Evolutionary conservation across 1,140 invertebrate species (phyloP).

Genomic region (Oreohelix idahoensis): DNA sequence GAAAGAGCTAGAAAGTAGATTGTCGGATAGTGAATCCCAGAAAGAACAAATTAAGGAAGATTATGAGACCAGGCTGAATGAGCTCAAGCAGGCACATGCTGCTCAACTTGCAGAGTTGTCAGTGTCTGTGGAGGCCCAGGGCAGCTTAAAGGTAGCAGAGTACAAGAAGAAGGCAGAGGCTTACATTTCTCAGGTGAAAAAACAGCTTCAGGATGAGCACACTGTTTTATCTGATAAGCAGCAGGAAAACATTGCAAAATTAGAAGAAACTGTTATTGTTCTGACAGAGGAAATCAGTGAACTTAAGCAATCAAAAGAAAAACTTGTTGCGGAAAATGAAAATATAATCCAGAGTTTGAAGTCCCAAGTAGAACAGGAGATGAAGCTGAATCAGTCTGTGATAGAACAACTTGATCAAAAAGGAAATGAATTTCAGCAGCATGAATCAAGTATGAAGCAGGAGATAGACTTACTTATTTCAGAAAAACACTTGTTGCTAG

Average conservation of each 20-base stretch:
- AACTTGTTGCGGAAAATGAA: conserved; percentile 17
- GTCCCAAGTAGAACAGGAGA: conserved; percentile 41
- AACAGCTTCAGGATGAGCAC: conserved; percentile 61
- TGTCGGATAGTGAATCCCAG: neutral
- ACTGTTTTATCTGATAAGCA: conserved; percentile 52
- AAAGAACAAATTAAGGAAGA: conserved; percentile 25
- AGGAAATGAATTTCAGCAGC: neutral
- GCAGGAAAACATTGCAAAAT: conserved; percentile 50
- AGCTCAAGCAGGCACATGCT: conserved; percentile 52
- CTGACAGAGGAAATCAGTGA: conserved; percentile 35
- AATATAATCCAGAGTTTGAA: conserved; percentile 41
- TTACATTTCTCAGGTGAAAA: conserved; percentile 68
- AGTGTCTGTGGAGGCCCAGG: conserved; percentile 58
- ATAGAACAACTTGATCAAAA: conserved; percentile 45
- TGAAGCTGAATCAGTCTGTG: conserved; percentile 49
- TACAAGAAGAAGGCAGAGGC: conserved; percentile 71
- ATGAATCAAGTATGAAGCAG: neutral
- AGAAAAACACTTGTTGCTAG: conserved; percentile 3
- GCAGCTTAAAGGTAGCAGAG: conserved; percentile 61
- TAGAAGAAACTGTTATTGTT: conserved; percentile 47
- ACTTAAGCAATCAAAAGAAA: conserved; percentile 43
- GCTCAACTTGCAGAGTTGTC: conserved; percentile 40
- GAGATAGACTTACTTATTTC: neutral
- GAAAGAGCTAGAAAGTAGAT: neutral
- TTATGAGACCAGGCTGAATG: conserved; percentile 33